Evolutionary conservation across 37 sponge, comb jelly and placozoan species (phyloP).

Genomic region (Geodia barretti): DNA sequence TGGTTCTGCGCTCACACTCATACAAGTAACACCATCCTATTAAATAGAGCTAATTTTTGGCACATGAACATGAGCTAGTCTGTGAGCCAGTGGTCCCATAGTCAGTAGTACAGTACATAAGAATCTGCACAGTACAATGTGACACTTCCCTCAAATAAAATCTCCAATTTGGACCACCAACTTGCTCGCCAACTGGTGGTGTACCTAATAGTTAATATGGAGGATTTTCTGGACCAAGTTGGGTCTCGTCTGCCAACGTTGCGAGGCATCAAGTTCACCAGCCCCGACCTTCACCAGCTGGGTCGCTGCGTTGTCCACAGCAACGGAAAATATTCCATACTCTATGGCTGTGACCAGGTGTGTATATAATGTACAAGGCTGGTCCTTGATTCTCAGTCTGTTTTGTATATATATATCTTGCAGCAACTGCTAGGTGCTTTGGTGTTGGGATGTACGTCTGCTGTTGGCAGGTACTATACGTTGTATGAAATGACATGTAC

Average conservation of each 20-base stretch:
- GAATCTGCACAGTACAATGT: background rate
- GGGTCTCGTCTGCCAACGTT: constrained; percentile 51
- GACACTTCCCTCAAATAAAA: background rate
- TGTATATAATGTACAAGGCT: constrained; percentile 2
- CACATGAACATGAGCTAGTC: too few relatives aligned
- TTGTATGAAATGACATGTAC: constrained; percentile 2
- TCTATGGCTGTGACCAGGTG: constrained; percentile 78
- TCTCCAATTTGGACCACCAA: too few relatives aligned
- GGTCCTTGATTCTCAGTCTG: too few relatives aligned
- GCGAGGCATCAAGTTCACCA: constrained; percentile 67
- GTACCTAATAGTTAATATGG: constrained; percentile 78
- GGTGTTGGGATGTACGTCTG: constrained; percentile 50
- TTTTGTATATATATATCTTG: too few relatives aligned
- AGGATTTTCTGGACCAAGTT: constrained; percentile 59
- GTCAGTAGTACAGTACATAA: too few relatives aligned
- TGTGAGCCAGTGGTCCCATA: too few relatives aligned
- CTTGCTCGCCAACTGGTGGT: too few relatives aligned
- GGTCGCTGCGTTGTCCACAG: constrained; percentile 48
- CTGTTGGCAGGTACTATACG: constrained; percentile 71
- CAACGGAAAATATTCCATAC: constrained; percentile 52
- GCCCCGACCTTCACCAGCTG: constrained; percentile 41
- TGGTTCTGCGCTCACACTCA: background rate
- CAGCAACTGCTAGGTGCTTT: constrained; percentile 75
- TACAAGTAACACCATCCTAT: background rate
- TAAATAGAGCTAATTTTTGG: too few relatives aligned